Evolutionary conservation across 2,888 invertebrate genomes (phyloP).

Genomic region (Leucania comma): DNA sequence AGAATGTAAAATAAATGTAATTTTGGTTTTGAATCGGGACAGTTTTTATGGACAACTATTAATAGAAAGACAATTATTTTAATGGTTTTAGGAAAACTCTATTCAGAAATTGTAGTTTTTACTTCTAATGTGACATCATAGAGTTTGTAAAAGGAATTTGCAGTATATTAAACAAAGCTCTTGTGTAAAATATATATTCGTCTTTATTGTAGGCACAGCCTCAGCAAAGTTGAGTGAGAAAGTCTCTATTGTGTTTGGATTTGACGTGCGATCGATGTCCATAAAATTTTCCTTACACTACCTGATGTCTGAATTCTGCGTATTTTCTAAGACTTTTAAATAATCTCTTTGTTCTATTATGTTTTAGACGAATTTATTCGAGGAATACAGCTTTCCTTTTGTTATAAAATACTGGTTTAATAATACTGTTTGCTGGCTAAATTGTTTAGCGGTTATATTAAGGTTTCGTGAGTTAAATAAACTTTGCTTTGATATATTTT

Average conservation of each 20-base stretch:
- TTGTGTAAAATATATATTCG: neutral
- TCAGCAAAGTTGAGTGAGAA: constrained; percentile 37
- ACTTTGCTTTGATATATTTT: constrained; percentile 24
- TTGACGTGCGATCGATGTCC: constrained; percentile 57
- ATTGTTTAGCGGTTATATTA: constrained; percentile 27
- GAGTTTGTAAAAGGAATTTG: no score
- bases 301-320: constrained; percentile 23
- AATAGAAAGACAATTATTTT: no score
- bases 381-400: constrained; percentile 26
- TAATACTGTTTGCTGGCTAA: constrained; percentile 12
- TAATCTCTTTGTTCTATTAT: constrained; percentile 29
- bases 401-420: constrained; percentile 41
- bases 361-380: constrained; percentile 3
- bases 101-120: no score
- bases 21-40: no score
- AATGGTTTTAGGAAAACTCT: no score
- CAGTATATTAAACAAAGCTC: neutral
- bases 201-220: constrained; percentile 6
- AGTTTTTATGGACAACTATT: no score
- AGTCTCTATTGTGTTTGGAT: constrained; percentile 29
- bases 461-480: constrained; percentile 20
- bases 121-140: no score
- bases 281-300: constrained; percentile 55
- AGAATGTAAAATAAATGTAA: no score
- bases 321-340: constrained; percentile 34